Evolutionary conservation across 1,140 invertebrate genomes (phyloP).

Genomic region (Pachyrhynchus sulphureomaculatus): DNA sequence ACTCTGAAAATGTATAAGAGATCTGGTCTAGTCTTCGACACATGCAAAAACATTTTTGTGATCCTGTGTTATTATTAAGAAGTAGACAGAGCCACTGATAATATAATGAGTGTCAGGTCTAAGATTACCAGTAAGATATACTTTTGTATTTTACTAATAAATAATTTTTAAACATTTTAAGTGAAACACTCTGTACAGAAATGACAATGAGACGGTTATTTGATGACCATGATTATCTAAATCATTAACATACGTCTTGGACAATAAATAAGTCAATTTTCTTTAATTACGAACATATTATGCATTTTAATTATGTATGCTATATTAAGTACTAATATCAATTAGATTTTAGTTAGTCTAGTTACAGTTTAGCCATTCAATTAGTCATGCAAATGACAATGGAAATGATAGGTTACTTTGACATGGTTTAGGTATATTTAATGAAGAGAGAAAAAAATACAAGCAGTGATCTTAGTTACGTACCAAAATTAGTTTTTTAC

Average conservation of each 20-base stretch:
- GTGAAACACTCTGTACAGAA: too few species aligned
- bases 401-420: conserved; percentile 1
- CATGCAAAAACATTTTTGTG: too few species aligned
- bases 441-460: not conserved
- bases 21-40: too few species aligned
- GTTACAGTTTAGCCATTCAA: not conserved
- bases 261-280: not conserved
- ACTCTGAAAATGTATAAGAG: too few species aligned
- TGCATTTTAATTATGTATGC: not conserved
- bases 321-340: not conserved
- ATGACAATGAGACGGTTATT: conserved; percentile 30
- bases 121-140: too few species aligned
- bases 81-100: too few species aligned
- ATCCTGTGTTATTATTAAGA: too few species aligned
- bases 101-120: too few species aligned
- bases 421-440: not conserved
- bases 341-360: not conserved
- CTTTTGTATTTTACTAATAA: too few species aligned
- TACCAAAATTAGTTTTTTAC: not conserved
- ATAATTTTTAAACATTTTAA: too few species aligned
- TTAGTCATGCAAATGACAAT: conserved; percentile 1
- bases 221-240: not conserved
- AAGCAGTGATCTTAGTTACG: conserved; percentile 10
- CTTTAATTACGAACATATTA: not conserved
- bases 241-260: not conserved